Base-by-base conservation (phyloP, 2,888 invertebrate species). In the Pandemis heparana region DNA sequence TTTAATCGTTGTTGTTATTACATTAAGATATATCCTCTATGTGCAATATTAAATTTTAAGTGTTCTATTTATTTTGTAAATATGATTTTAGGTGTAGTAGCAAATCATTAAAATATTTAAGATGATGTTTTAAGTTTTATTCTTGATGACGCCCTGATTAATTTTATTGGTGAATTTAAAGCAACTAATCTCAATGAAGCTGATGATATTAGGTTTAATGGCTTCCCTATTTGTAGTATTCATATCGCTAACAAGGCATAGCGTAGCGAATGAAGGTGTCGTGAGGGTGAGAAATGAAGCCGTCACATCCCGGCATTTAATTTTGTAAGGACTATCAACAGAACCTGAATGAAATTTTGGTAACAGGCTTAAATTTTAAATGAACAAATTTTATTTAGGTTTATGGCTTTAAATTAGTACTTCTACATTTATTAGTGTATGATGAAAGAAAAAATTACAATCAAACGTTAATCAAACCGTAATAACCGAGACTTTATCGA, bases 11-110 rank as follows among this genome's bases (percentile, higher is more conserved):
- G 89, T 92, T 92, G 90, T 92, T 93, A 87, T 85, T 89, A 87
- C 86, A 84, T 83, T 87, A 87, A 78, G 79, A 81, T 79, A 80
- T 82, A 89, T 87, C 78, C 77, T 87, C 83, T 82, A 87, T 85
- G 94, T 94, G 94, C 94, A 94, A 94, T 94, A 94, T 89, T 94
- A 93, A 85, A 78, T 83, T 67, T 85, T 91, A 93, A 89, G 87
- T 86, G 69, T 76, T 74, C 38, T 61, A 86, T 89, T 91, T 85
- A 88, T 89, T 90, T 87, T 94, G 94, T 94, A 94, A 89, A 94
- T 94, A 92, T 81, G 53, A 73, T 78, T 76, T 80, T 81, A 83
- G 78, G 81, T 82, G 79, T 85, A 84, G 83, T 86, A 91, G 88
- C 82, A 72, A 79, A 75, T 77, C 80, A 85, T 84, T 82, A 90